phyloP scores from a whole-genome alignment of 2,888 invertebrate genomes.

The Limnephilus marmoratus region DNA sequence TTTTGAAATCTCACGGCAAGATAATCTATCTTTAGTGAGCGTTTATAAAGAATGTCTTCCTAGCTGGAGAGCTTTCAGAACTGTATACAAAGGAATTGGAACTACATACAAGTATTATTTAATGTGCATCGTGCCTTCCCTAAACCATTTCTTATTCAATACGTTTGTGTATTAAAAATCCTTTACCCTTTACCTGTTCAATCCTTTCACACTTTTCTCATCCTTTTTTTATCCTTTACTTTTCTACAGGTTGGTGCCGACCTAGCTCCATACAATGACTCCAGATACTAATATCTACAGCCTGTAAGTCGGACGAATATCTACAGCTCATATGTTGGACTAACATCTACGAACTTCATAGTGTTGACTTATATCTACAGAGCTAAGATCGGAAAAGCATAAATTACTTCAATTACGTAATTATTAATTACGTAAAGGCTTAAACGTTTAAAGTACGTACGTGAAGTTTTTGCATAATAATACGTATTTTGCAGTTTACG shows the following conservation, averaged over 20 bases:
- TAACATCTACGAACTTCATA: no score
- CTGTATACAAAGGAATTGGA: conserved; percentile 24
- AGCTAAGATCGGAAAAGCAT: no score
- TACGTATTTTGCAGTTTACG: no score
- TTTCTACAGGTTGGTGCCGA: conserved; percentile 47
- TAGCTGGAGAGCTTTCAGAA: conserved; percentile 30
- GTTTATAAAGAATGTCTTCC: conserved; percentile 39
- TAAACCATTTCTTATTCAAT: conserved; percentile 52
- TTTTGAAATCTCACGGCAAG: conserved; percentile 36
- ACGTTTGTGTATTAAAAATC: conserved; percentile 50
- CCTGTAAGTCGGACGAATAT: no score
- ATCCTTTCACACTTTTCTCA: not conserved
- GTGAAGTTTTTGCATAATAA: no score
- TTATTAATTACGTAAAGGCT: no score
- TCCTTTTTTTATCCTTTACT: not conserved
- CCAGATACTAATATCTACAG: no score
- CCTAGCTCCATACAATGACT: no score
- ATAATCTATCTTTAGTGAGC: conserved; percentile 15
- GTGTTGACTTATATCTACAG: no score
- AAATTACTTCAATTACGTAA: no score
- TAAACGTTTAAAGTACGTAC: no score
- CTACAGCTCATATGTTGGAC: no score
- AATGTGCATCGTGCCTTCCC: conserved; percentile 46
- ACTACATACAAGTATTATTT: conserved; percentile 21
- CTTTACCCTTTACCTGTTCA: conserved; percentile 56